Conservation (phyloP, 1,140 invertebrate genomes). For the Drosophila kurseongensis region DNA sequence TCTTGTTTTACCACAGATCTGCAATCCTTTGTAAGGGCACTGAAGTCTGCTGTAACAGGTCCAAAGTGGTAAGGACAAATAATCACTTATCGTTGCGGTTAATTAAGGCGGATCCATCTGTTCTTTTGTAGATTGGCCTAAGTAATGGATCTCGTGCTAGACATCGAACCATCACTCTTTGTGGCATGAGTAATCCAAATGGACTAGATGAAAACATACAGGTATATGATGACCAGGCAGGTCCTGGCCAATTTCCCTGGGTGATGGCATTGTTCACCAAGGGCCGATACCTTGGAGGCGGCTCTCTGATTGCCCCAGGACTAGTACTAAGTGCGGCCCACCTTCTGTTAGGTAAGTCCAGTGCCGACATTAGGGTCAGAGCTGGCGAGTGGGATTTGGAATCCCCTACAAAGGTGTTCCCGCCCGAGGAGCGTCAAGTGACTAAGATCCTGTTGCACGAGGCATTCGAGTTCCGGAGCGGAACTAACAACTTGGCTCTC, state of each 20-base stretch:
- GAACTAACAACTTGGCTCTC: conserved; percentile 86
- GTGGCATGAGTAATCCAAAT: not conserved
- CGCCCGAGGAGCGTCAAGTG: conserved; percentile 87
- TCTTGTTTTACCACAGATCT: not conserved
- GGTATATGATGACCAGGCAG: not conserved
- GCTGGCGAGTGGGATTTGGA: conserved; percentile 90
- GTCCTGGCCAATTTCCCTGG: conserved; percentile 92
- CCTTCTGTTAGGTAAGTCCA: conserved; percentile 85
- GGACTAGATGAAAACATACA: not conserved
- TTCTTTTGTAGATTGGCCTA: not conserved
- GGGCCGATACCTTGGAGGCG: conserved; percentile 88
- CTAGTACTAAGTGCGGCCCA: conserved; percentile 89
- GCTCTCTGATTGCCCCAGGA: conserved; percentile 88
- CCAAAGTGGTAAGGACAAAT: not conserved
- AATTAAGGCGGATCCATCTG: too few relatives aligned
- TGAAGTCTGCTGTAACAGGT: conserved; percentile 4
- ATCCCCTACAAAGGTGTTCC: conserved; percentile 87
- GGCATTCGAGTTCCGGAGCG: conserved; percentile 75
- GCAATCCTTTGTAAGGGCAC: not conserved
- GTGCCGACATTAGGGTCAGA: conserved; percentile 86
- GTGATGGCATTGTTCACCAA: conserved; percentile 91
- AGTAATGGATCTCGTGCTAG: not conserved
- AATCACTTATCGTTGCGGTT: too few relatives aligned
- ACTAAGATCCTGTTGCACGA: conserved; percentile 86
- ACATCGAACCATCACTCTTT: not conserved